These are phyloP conservation scores for Coreius guichenoti DNA, from an alignment of 2,797 vertebrate species.

Conservation along the genomic window DNA sequence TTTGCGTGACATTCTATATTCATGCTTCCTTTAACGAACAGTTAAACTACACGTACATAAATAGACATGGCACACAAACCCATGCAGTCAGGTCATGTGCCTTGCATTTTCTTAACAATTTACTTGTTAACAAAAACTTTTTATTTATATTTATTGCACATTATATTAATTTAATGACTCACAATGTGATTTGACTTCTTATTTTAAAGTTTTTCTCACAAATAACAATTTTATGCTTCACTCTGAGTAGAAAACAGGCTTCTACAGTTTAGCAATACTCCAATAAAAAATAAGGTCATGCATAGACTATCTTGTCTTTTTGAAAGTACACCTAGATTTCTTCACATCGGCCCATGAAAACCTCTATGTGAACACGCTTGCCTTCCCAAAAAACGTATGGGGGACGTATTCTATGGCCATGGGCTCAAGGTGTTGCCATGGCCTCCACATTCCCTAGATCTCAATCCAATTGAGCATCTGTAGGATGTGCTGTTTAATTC, in stretches of 20 bases:
- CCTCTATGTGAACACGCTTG: too few relatives aligned
- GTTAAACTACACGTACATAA: constrained; percentile 9
- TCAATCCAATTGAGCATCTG: too few relatives aligned
- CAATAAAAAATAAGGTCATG: not conserved
- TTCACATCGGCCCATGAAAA: too few relatives aligned
- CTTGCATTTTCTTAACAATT: not conserved
- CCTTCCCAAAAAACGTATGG: too few relatives aligned
- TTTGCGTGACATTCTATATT: constrained; percentile 59
- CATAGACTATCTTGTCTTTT: too few relatives aligned
- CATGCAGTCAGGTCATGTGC: not conserved
- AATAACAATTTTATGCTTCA: not conserved
- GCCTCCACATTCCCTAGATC: too few relatives aligned
- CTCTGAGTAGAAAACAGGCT: too few relatives aligned
- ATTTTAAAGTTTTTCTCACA: not conserved
- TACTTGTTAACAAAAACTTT: too few relatives aligned
- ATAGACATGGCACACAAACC: constrained; percentile 22
- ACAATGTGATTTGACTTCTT: not conserved
- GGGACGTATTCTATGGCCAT: too few relatives aligned
- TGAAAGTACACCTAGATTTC: too few relatives aligned
- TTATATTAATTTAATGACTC: not conserved
- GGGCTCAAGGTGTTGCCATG: too few relatives aligned
- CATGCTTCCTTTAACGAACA: constrained; percentile 26
- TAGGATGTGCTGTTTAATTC: too few relatives aligned
- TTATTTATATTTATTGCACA: not conserved
- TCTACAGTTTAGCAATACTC: not conserved